Conservation (phyloP, 2,888 invertebrate species). For the Perdita meconis region DNA sequence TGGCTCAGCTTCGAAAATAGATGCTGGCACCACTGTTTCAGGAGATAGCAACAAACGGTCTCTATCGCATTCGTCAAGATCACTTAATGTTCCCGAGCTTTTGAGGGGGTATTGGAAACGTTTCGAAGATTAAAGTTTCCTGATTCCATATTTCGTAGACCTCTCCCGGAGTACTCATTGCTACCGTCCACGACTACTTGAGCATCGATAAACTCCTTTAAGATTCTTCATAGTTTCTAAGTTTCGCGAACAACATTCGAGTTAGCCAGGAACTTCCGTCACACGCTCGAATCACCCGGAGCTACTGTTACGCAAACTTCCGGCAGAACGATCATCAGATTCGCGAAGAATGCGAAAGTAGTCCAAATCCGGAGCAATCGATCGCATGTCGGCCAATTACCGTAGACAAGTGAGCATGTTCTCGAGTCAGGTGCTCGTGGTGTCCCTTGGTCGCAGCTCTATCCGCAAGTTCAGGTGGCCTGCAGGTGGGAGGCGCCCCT, state of each 20-base stretch:
- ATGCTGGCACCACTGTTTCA: neutral
- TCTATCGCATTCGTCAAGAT: neutral
- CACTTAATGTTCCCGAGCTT: neutral
- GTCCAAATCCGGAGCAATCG: constrained; percentile 10
- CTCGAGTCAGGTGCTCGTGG: constrained; percentile 59
- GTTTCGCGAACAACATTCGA: neutral
- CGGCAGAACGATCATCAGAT: neutral
- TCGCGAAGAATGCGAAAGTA: neutral
- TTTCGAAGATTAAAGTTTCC: too few relatives aligned
- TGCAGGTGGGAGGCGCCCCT: constrained; percentile 76
- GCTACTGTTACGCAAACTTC: constrained; percentile 6
- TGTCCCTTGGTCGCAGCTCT: constrained; percentile 34
- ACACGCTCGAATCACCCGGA: neutral
- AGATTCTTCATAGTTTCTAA: too few relatives aligned
- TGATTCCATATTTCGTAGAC: too few relatives aligned
- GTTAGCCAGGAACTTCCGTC: neutral
- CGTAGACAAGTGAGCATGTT: constrained; percentile 24
- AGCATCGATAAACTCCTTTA: too few relatives aligned
- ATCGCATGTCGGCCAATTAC: constrained; percentile 32
- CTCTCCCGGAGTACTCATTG: too few relatives aligned
- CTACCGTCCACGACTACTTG: too few relatives aligned
- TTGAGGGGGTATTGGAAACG: neutral
- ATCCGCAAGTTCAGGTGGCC: constrained; percentile 75
- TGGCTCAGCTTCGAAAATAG: neutral
- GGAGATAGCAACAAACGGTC: neutral